These are phyloP conservation scores for Drosophila saltans DNA, from an alignment of 1,140 invertebrate species.

Conservation along the genomic window DNA sequence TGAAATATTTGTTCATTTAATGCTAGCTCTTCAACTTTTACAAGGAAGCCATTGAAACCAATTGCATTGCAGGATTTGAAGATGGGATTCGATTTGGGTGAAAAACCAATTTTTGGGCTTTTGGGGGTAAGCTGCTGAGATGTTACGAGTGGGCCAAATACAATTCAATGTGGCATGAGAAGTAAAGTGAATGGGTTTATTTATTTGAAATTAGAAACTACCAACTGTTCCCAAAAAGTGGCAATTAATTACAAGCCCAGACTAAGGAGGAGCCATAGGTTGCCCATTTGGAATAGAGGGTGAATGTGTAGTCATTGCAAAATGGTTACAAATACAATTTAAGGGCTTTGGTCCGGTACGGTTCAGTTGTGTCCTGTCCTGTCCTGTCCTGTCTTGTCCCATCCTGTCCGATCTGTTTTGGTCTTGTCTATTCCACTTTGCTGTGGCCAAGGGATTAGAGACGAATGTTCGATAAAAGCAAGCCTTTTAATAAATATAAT, in stretches of 20 bases:
- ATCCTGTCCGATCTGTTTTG: neutral
- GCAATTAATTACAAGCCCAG: constrained; percentile 59
- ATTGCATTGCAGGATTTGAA: constrained; percentile 34
- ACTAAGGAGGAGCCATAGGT: constrained; percentile 25
- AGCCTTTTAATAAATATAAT: constrained; percentile 46
- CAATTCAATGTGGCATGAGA: constrained; percentile 10
- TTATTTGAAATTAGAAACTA: constrained; percentile 70
- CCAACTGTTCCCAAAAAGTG: constrained; percentile 61
- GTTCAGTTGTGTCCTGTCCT: neutral
- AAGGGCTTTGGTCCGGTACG: neutral
- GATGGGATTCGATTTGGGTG: neutral
- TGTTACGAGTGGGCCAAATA: constrained; percentile 9
- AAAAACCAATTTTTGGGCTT: neutral
- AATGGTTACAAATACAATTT: constrained; percentile 55
- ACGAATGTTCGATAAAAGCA: constrained; percentile 25
- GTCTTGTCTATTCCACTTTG: neutral
- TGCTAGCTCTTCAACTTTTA: neutral
- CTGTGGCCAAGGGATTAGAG: constrained; percentile 21
- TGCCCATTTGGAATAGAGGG: constrained; percentile 23
- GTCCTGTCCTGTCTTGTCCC: neutral
- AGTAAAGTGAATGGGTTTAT: constrained; percentile 36
- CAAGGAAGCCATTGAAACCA: constrained; percentile 27
- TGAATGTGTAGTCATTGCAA: constrained; percentile 45
- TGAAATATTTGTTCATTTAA: constrained; percentile 24
- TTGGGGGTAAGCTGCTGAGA: neutral